Evolutionary conservation across 1,140 invertebrate species (phyloP), one percentile per base, ranked within the genome.

Genomic region (Tachypleus tridentatus): DNA sequence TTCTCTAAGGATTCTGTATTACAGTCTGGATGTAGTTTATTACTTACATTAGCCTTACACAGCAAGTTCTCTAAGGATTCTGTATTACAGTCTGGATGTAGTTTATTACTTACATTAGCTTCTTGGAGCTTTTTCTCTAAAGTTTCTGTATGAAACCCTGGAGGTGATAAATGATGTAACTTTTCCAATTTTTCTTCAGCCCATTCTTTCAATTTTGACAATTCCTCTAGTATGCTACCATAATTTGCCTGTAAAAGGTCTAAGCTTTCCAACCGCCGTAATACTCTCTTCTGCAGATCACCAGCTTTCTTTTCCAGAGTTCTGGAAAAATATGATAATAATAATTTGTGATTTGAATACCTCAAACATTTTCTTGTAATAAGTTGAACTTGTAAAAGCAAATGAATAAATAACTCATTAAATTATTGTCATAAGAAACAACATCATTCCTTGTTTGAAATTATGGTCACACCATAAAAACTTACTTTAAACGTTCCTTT

Each of bases 251-350:
- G 87, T 3, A 85, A 77, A 75, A 76, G 69, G 60, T 77, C 74
- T 59, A 76, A 67, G 47, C 76, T 70, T 59, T 77, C 73, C 61
- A 72, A 71, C 67, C 92, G 93, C 56, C 91, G 82, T 72, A 89
- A 85, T 49, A 93, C 82, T 63, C 91, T 83, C 72, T 93, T 93
- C 49, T 82, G 81, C 0, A 92, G 83, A 73, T 94, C 91, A 61
- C 85, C 86, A 68, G 90, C 87, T 65, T 88, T 81, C 69, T 89
- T 81, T 73, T 94, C 89, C 3, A 90, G 80, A 0, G 86, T 85
- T 76, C 91, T 91, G 67, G 89, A 29, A 29, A 29, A 29, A 29
- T 29, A 29, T 29, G 29, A 29, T 29, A 29, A 29, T 29, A 29
- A 29, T 29, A 29, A 29, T 29, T 29, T 29, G 29, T 29, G 29